Conservation (phyloP, 2,797 vertebrate genomes). For the Hydrocynus forskahlii region DNA sequence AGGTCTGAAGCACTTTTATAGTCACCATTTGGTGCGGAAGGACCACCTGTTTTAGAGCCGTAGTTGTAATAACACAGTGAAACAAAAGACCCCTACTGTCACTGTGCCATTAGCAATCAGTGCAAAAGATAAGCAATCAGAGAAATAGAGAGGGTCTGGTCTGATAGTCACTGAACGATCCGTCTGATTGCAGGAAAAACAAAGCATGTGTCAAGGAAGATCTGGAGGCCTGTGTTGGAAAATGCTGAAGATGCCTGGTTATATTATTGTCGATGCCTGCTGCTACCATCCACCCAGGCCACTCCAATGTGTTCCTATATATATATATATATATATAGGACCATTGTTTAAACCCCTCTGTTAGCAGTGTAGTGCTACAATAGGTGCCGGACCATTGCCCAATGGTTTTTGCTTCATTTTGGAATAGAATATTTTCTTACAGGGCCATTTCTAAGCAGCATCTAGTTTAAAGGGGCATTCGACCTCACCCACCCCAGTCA, state of each 20-base stretch:
- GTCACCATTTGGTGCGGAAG: background rate
- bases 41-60: background rate
- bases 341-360: background rate
- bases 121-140: slow-evolving; percentile 15
- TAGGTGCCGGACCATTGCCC: background rate
- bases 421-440: background rate
- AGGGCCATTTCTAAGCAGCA: too few relatives aligned
- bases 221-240: background rate
- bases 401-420: background rate
- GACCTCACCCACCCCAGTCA: too few relatives aligned
- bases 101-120: slow-evolving; percentile 23
- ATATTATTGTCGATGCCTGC: background rate
- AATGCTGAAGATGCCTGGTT: background rate
- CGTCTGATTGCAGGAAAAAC: slow-evolving; percentile 1
- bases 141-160: background rate
- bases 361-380: background rate
- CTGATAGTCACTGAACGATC: background rate
- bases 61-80: slow-evolving; percentile 12
- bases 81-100: background rate
- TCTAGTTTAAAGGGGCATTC: too few relatives aligned
- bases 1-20: background rate
- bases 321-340: too few relatives aligned
- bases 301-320: too few relatives aligned
- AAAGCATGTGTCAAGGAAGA: background rate
- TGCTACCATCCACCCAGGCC: too few relatives aligned